Conservation (phyloP, 30 jellyfish, hydroid and myxozoan species). For the Turritopsis rubra region DNA sequence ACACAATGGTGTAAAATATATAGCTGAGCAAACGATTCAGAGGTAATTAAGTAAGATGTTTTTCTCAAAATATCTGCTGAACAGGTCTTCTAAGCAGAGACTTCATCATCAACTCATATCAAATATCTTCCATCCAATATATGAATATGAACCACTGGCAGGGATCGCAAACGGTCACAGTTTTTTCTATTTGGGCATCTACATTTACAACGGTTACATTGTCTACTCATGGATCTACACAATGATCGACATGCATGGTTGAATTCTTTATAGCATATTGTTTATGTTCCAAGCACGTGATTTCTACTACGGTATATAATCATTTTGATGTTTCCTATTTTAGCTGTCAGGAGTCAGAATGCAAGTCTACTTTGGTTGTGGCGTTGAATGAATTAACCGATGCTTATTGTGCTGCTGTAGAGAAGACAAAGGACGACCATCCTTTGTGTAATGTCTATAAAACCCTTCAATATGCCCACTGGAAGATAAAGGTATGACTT, state of each 20-base stretch:
- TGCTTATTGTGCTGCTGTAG: neutral
- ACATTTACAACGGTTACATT: no score
- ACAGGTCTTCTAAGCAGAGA: no score
- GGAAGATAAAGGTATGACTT: neutral
- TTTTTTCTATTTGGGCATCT: no score
- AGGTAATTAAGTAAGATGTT: no score
- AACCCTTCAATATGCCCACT: neutral
- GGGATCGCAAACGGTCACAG: no score
- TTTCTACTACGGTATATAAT: neutral
- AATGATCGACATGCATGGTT: no score
- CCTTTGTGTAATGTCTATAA: neutral
- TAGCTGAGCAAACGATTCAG: neutral
- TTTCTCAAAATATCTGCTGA: no score
- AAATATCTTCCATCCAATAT: no score
- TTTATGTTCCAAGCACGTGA: neutral
- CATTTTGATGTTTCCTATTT: neutral
- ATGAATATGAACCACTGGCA: no score
- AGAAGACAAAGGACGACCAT: neutral
- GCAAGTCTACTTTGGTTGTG: neutral
- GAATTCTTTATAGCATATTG: neutral
- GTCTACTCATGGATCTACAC: no score
- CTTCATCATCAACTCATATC: no score
- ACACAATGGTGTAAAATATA: neutral
- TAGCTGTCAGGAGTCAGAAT: neutral
- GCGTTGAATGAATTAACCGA: neutral